A percentile compares a stretch with the other conserved stretches of the same genome.
phyloP scores from a whole-genome alignment of 2,797 vertebrate species.

The Coracias cyanogaster region DNA sequence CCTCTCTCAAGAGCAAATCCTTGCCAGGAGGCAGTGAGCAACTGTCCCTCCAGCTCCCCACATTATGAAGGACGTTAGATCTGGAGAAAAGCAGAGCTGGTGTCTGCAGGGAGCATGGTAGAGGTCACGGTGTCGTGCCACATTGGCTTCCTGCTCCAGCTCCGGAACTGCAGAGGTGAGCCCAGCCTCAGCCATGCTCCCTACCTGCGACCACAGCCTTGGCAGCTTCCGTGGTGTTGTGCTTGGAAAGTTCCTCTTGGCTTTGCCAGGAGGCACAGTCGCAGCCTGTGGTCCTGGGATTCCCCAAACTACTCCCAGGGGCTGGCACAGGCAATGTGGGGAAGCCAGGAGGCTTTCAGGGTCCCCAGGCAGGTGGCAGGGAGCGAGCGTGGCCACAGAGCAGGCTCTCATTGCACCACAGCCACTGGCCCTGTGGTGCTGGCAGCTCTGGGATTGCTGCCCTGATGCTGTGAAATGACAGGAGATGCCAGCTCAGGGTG shows the following conservation, averaged over 20 bases:
- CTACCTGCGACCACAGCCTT: not conserved
- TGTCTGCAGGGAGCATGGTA: accelerated
- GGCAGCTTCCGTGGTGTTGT: accelerated
- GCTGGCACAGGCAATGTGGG: not conserved
- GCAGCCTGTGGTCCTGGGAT: not conserved
- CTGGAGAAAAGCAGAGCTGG: not conserved
- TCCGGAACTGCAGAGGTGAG: not conserved
- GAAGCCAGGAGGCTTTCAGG: not conserved
- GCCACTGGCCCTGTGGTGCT: accelerated
- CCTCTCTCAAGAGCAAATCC: not conserved
- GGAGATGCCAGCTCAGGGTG: not conserved
- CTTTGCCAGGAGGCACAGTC: not conserved
- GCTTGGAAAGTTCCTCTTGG: not conserved
- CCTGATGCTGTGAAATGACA: not conserved
- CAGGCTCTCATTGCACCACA: not conserved
- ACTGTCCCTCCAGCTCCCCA: not conserved
- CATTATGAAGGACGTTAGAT: not conserved
- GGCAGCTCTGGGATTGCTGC: not conserved
- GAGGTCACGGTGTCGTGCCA: not conserved
- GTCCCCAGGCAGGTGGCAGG: accelerated
- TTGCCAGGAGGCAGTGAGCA: not conserved
- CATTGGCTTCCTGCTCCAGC: accelerated
- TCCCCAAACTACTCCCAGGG: not conserved
- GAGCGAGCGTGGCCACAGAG: accelerated
- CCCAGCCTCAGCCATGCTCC: not conserved